Evolutionary conservation across 1,140 invertebrate species (phyloP).

Genomic region (Drosophila lacertosa): DNA sequence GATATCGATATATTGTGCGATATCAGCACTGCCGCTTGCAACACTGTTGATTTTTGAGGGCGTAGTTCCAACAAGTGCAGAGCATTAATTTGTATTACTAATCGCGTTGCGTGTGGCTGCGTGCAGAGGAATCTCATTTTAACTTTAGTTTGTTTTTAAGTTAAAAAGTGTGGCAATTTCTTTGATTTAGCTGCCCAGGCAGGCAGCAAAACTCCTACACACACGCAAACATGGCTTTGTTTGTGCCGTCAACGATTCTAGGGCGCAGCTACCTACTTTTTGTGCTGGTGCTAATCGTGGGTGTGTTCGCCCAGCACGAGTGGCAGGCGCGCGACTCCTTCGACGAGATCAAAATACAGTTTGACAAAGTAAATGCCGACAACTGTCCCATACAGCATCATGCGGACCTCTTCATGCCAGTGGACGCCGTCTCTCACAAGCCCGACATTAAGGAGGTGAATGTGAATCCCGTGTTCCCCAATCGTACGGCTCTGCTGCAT

Average conservation of each 20-base stretch:
- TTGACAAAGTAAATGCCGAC: conserved; percentile 91
- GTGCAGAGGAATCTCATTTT: conserved; percentile 20
- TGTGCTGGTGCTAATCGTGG: conserved; percentile 84
- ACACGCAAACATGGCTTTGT: conserved; percentile 33
- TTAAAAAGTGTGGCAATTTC: conserved; percentile 11
- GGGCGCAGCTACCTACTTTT: conserved; percentile 75
- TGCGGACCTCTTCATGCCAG: conserved; percentile 93
- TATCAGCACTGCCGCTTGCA: conserved; percentile 12
- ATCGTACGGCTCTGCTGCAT: conserved; percentile 96
- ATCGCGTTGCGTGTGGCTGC: conserved; percentile 43
- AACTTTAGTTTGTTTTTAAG: conserved; percentile 25
- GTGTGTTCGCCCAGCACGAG: conserved; percentile 93
- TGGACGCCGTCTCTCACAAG: conserved; percentile 93
- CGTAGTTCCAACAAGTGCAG: conserved; percentile 79
- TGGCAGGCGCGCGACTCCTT: conserved; percentile 95
- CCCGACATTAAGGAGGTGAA: conserved; percentile 98
- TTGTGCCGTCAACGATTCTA: conserved; percentile 62
- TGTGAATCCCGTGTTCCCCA: conserved; percentile 97
- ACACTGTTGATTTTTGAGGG: conserved; percentile 66
- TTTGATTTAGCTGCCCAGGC: neutral
- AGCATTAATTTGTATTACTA: conserved; percentile 70
- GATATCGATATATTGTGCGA: conserved; percentile 31
- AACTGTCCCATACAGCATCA: conserved; percentile 95
- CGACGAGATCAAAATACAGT: conserved; percentile 92
- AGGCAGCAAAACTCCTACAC: conserved; percentile 3